Conservation (phyloP, 2,888 invertebrate species). For the Mimas tiliae region DNA sequence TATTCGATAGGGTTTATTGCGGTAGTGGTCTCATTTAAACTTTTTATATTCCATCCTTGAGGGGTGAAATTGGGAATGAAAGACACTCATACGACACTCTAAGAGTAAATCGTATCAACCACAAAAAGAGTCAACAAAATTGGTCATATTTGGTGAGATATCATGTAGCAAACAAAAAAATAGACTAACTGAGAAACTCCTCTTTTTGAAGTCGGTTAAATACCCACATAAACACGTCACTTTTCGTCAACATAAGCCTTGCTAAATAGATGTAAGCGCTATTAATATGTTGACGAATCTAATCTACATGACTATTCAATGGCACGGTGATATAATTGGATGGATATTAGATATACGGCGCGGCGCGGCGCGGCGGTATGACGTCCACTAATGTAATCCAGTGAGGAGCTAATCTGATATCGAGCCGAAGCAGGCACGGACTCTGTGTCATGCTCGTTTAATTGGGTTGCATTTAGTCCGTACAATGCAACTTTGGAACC, state of each 20-base stretch:
- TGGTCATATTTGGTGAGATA: too few relatives aligned
- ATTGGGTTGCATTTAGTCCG: constrained; percentile 81
- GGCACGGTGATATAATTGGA: constrained; percentile 63
- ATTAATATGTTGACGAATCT: constrained; percentile 55
- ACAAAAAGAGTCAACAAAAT: too few relatives aligned
- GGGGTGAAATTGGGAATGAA: too few relatives aligned
- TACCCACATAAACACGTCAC: background rate
- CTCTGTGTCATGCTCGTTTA: constrained; percentile 61
- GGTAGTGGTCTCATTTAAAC: too few relatives aligned
- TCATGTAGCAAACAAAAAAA: too few relatives aligned
- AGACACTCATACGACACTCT: too few relatives aligned
- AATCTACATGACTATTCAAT: constrained; percentile 73
- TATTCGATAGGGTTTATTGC: too few relatives aligned
- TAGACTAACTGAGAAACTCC: too few relatives aligned
- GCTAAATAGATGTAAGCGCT: background rate
- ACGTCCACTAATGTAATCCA: constrained; percentile 72
- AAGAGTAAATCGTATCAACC: too few relatives aligned
- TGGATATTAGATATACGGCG: constrained; percentile 50
- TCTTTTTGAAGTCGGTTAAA: background rate
- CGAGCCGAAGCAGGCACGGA: constrained; percentile 69
- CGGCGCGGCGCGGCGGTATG: constrained; percentile 45
- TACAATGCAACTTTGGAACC: constrained; percentile 76
- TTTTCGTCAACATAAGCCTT: too few relatives aligned
- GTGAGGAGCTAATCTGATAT: constrained; percentile 79
- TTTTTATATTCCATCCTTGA: too few relatives aligned